phyloP scores from a whole-genome alignment of 2,113 vertebrate species.

The Ceyx margarethae region DNA sequence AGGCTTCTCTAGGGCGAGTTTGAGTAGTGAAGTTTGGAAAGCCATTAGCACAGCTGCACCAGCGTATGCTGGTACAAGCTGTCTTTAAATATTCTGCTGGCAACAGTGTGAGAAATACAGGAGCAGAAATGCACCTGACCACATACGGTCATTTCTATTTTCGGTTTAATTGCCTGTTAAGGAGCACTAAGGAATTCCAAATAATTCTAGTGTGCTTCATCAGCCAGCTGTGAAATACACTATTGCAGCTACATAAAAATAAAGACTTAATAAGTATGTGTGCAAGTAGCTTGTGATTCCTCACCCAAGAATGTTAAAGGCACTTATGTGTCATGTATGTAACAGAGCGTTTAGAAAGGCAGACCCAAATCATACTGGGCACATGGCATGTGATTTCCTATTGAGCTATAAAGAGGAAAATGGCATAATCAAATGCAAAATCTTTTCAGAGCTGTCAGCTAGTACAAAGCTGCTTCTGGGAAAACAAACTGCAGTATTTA shows the following conservation, averaged over 20 bases:
- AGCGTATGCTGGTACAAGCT: background rate
- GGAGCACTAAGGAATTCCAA: slow-evolving; percentile 54
- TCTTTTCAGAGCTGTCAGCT: slow-evolving; percentile 43
- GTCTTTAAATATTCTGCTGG: slow-evolving; percentile 49
- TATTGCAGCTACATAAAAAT: slow-evolving; percentile 20
- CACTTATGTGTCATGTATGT: background rate
- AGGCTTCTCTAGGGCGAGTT: slow-evolving; percentile 54
- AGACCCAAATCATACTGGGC: background rate
- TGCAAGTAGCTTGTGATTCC: background rate
- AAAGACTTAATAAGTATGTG: slow-evolving; percentile 1
- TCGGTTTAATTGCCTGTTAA: slow-evolving; percentile 66
- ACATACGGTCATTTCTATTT: slow-evolving; percentile 28
- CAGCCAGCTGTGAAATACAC: slow-evolving; percentile 48
- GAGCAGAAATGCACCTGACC: slow-evolving; percentile 48
- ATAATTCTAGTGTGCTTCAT: slow-evolving; percentile 62
- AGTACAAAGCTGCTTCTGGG: slow-evolving; percentile 37
- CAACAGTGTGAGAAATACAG: slow-evolving; percentile 30
- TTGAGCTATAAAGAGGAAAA: slow-evolving; percentile 23
- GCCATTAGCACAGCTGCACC: slow-evolving; percentile 33
- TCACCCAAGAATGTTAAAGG: slow-evolving; percentile 31
- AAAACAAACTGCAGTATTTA: slow-evolving; percentile 58
- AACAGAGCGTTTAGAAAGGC: background rate
- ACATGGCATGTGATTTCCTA: slow-evolving; percentile 21
- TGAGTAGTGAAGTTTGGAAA: slow-evolving; percentile 42
- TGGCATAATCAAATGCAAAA: slow-evolving; percentile 31